Evolutionary conservation across 2,888 invertebrate genomes (phyloP), one percentile per base, ranked within the genome.

Genomic region (Autographa pulchrina): DNA sequence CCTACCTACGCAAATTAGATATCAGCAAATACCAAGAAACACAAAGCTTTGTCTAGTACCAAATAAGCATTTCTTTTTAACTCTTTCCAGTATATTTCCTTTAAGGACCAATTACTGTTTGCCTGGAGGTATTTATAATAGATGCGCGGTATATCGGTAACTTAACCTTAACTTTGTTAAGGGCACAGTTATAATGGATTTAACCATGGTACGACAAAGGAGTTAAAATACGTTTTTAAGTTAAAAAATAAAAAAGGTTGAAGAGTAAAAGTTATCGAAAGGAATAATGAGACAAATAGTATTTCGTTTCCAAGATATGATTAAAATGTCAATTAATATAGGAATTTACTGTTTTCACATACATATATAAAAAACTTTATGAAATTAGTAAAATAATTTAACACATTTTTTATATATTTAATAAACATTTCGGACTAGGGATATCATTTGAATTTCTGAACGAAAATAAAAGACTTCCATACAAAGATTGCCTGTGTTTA

Each of bases 391-490:
- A 1, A 25, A 25, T 25, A 3, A 25, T 25, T 25, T 25, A 25
- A 25, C 25, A 25, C 25, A 25, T 25, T 25, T 25, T 25, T 25
- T 2, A 25, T 25, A 2, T 25, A 25, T 25, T 25, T 25, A 25
- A 25, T 25, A n/a, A n/a, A n/a, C 25, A 25, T 25, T 25, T 25
- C 25, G 25, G 25, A 25, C 25, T 2, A 25, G 25, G 25, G 25
- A 25, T 3, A 25, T 69, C 52, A 63, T 68, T 65, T 62, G 58
- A 43, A 20, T 67, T 41, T 48, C 52, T 61, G 54, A 58, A 67
- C 59, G 62, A 72, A 79, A 79, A 70, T 63, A 65, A 60, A 70
- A 31, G 43, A 56, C 67, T 63, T 66, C 65, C 11, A 0, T 11
- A 38, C 5, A n/a, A 35, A 52, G 35, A 70, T 75, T 35, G 54